A percentile compares a stretch with the other conserved stretches of the same genome.
These are phyloP conservation scores for Eucidaris tribuloides DNA, from an alignment of 35 echinoderm and acorn worm genomes.

Conservation along the genomic window DNA sequence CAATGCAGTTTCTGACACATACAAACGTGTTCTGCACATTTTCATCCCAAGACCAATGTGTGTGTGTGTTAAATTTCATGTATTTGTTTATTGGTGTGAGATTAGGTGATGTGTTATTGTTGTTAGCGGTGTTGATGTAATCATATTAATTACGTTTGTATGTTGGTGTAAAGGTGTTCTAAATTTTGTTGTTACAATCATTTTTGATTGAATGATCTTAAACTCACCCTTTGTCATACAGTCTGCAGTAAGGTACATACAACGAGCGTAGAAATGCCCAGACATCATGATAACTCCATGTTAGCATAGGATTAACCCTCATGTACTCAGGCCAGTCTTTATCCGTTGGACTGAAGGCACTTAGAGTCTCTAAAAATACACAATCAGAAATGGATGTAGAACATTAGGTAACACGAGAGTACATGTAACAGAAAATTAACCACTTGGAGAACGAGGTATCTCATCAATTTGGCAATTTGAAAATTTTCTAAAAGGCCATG, in stretches of 20 bases:
- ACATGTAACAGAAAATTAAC: not conserved
- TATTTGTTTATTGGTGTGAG: not conserved
- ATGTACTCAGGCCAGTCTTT: slow-evolving; percentile 88
- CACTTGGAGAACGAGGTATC: not conserved
- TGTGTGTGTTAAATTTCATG: too few species aligned
- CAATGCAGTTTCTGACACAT: too few species aligned
- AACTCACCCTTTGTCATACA: slow-evolving; percentile 96
- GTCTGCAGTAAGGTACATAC: slow-evolving; percentile 72
- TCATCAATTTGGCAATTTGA: not conserved
- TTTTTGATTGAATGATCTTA: not conserved
- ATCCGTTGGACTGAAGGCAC: slow-evolving; percentile 81
- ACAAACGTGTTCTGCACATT: too few species aligned
- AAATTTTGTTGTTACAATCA: not conserved
- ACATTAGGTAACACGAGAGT: not conserved
- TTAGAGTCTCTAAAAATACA: slow-evolving; percentile 22
- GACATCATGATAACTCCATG: slow-evolving; percentile 87
- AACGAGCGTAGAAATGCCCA: slow-evolving; percentile 79
- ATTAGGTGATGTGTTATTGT: too few species aligned
- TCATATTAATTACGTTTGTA: not conserved
- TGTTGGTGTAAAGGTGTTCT: not conserved
- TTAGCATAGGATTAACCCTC: slow-evolving; percentile 85
- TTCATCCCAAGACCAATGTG: not conserved
- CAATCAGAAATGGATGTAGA: not conserved
- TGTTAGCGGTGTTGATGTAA: not conserved
- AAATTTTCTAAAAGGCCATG: too few species aligned